These are phyloP conservation scores for Brachypodius melanocephalos DNA, from an alignment of 2,113 vertebrate species.

Conservation along the genomic window DNA sequence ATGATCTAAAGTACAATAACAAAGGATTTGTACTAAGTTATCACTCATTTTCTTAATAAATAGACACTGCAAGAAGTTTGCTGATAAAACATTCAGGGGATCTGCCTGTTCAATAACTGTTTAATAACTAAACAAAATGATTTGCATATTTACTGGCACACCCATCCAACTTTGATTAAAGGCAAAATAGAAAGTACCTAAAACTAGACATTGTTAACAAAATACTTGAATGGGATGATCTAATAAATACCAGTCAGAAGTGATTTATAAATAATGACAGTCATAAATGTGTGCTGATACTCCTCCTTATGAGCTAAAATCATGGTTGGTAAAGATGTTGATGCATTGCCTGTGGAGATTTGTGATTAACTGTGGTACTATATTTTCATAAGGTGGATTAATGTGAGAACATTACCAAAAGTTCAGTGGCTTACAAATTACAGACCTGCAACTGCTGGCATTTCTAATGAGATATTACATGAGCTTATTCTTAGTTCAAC, in stretches of 20 bases:
- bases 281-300: not conserved
- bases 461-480: not conserved
- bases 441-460: not conserved
- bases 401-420: not conserved
- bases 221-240: not conserved
- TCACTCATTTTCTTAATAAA: not conserved
- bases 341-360: not conserved
- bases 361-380: not conserved
- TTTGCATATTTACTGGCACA: not conserved
- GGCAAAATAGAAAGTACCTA: not conserved
- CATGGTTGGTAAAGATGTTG: not conserved
- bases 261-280: not conserved
- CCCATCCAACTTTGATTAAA: not conserved
- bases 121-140: not conserved
- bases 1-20: not conserved
- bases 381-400: not conserved
- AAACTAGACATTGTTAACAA: not conserved
- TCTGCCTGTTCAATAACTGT: not conserved
- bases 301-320: not conserved
- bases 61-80: not conserved
- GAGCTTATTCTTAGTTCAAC: not conserved
- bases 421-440: not conserved
- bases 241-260: not conserved
- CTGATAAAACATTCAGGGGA: not conserved
- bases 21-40: not conserved